Percentiles rank a stretch among this genome's conserved stretches.
phyloP scores from a whole-genome alignment of 2,888 invertebrate species.

The Pogonocherus hispidulus region DNA sequence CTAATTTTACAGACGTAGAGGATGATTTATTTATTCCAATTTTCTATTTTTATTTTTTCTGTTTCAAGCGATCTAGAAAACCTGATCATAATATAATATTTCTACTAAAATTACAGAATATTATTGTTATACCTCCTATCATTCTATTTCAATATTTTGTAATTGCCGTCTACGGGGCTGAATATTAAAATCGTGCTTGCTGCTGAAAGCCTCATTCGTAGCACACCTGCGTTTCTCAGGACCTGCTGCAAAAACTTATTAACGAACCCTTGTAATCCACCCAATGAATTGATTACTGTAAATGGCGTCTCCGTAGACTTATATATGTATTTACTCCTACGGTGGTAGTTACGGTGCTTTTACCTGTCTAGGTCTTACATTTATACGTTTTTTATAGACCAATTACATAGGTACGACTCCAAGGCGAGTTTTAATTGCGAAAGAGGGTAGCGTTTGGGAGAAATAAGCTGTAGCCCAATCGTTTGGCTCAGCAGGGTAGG shows the following conservation, averaged over 20 bases:
- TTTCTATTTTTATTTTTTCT: no score
- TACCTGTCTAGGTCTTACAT: conserved; percentile 48
- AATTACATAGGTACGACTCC: conserved; percentile 43
- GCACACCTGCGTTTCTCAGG: not conserved
- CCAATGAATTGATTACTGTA: conserved; percentile 18
- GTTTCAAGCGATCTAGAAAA: no score
- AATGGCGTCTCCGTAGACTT: conserved; percentile 7
- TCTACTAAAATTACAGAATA: no score
- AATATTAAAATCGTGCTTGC: no score
- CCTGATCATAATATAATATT: no score
- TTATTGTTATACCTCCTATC: no score
- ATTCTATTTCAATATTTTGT: no score
- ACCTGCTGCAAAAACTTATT: not conserved
- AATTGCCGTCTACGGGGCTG: no score
- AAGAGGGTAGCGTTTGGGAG: conserved; percentile 18
- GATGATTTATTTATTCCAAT: no score
- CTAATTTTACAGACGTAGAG: no score
- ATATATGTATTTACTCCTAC: conserved; percentile 19
- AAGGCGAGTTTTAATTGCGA: conserved; percentile 9
- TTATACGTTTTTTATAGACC: conserved; percentile 50
- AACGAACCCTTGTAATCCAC: not conserved
- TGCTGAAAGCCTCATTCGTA: not conserved
- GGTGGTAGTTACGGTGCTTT: conserved; percentile 42
- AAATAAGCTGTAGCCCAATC: not conserved
- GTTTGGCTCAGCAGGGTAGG: conserved; percentile 17